These are phyloP conservation scores for Electrona antarctica DNA, from an alignment of 2,113 vertebrate genomes.

Conservation along the genomic window DNA sequence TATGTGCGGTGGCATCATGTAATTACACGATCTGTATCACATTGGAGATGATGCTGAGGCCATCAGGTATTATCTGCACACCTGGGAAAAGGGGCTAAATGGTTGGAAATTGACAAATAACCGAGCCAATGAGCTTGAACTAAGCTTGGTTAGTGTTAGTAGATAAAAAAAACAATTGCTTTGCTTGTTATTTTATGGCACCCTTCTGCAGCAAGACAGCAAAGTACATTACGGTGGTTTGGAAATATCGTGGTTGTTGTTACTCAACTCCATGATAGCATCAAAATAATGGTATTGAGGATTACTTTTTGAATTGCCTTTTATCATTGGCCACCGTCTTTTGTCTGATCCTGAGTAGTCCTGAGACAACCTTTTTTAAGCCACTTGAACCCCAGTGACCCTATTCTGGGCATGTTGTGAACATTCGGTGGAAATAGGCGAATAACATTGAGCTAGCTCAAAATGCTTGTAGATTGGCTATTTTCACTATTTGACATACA, in stretches of 20 bases:
- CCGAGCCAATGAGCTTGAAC: conserved; percentile 4
- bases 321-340: too few relatives aligned
- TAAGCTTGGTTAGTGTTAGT: neutral
- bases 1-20: conserved; percentile 20
- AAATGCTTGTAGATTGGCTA: too few relatives aligned
- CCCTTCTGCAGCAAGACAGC: neutral
- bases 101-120: conserved; percentile 33
- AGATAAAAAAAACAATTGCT: neutral
- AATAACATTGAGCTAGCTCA: too few relatives aligned
- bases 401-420: too few relatives aligned
- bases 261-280: neutral
- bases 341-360: too few relatives aligned
- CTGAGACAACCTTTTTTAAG: too few relatives aligned
- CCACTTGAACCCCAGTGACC: too few relatives aligned
- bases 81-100: conserved; percentile 19
- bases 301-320: too few relatives aligned
- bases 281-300: too few relatives aligned
- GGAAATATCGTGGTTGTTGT: neutral
- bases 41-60: conserved; percentile 18
- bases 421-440: too few relatives aligned
- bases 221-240: neutral
- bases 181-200: neutral
- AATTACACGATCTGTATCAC: conserved; percentile 52
- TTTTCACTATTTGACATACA: too few relatives aligned
- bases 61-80: conserved; percentile 26